A percentile compares a stretch with the other conserved stretches of the same genome.
Evolutionary conservation across 2,888 invertebrate genomes (phyloP).

Genomic region (Protodeltote pygarga): DNA sequence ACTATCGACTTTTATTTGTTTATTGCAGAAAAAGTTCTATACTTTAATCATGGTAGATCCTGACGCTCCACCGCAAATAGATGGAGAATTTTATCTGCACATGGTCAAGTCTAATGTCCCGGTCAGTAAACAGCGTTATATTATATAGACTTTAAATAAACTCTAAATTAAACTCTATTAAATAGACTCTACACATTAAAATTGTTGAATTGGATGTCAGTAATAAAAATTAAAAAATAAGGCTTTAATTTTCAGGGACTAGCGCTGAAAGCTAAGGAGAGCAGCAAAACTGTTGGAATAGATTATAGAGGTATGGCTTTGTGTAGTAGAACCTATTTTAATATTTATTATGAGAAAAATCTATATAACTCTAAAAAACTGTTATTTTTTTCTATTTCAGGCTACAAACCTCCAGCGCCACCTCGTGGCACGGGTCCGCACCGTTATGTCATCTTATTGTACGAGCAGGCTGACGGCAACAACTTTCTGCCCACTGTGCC

Average conservation of each 20-base stretch:
- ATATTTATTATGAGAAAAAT: too few relatives aligned
- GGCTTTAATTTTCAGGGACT: conserved; percentile 65
- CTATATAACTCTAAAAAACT: too few relatives aligned
- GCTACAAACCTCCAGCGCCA: conserved; percentile 80
- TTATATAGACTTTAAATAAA: not conserved
- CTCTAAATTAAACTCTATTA: too few relatives aligned
- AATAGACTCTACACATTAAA: too few relatives aligned
- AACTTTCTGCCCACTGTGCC: conserved; percentile 76
- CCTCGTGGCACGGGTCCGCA: conserved; percentile 79
- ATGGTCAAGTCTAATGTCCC: conserved; percentile 83
- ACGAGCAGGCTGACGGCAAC: conserved; percentile 79
- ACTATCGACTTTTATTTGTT: conserved; percentile 1
- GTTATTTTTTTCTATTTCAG: conserved; percentile 52
- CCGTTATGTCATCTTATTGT: conserved; percentile 77
- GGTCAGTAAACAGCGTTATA: conserved; percentile 63
- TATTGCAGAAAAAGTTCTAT: conserved; percentile 82
- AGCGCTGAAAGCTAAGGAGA: conserved; percentile 73
- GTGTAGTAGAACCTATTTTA: too few relatives aligned
- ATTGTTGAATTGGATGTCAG: too few relatives aligned
- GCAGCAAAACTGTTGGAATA: conserved; percentile 75
- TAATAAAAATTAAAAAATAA: too few relatives aligned
- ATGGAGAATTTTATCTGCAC: conserved; percentile 81
- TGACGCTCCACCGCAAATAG: conserved; percentile 77
- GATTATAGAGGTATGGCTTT: conserved; percentile 80
- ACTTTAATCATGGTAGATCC: conserved; percentile 82